Conservation (phyloP, 1,140 invertebrate genomes). For the Caerostris darwini region DNA sequence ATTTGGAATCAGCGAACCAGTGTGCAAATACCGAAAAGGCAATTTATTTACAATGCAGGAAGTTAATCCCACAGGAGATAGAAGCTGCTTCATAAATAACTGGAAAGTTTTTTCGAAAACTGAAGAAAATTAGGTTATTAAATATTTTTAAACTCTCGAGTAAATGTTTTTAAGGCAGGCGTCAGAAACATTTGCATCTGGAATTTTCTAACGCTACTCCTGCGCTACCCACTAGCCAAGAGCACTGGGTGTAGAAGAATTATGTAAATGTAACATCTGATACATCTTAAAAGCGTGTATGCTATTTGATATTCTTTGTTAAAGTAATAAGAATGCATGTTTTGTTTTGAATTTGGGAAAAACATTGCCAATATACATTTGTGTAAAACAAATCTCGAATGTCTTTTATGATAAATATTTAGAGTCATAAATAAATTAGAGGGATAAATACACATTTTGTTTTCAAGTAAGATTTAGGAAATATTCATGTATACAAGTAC, state of each 20-base stretch:
- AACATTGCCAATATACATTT: too few relatives aligned
- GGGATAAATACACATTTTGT: too few relatives aligned
- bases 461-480: too few relatives aligned
- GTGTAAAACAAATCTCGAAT: too few relatives aligned
- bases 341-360: too few relatives aligned
- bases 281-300: too few relatives aligned
- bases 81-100: neutral
- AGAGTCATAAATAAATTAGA: too few relatives aligned
- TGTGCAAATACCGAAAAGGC: neutral
- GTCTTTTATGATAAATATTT: too few relatives aligned
- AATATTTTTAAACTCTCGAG: neutral
- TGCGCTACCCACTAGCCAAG: neutral
- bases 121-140: neutral
- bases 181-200: neutral
- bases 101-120: neutral
- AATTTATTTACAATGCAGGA: neutral
- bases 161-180: neutral
- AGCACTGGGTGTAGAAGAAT: neutral
- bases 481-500: too few relatives aligned
- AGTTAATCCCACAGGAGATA: neutral
- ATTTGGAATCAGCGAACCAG: neutral
- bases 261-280: neutral
- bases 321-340: too few relatives aligned
- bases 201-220: neutral
- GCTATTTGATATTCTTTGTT: too few relatives aligned